Evolutionary conservation across 1,140 invertebrate genomes (phyloP).

Genomic region (Aphidius gifuensis): DNA sequence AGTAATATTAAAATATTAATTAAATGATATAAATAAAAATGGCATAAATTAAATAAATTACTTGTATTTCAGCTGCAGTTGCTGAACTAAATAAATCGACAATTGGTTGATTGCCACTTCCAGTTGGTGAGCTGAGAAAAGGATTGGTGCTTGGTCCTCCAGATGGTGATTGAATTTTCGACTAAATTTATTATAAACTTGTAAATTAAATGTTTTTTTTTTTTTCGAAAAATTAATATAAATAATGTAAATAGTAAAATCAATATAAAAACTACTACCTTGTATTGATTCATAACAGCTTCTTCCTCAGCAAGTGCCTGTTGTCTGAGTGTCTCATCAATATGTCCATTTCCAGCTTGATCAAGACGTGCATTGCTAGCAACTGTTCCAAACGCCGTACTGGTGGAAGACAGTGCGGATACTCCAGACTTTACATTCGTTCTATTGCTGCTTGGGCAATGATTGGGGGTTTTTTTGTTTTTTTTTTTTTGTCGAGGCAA

Average conservation of each 20-base stretch:
- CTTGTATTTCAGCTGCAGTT: conserved; percentile 43
- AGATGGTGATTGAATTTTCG: conserved; percentile 75
- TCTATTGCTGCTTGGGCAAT: conserved; percentile 67
- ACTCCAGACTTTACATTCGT: conserved; percentile 87
- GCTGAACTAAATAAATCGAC: conserved; percentile 74
- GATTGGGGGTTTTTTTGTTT: conserved; percentile 38
- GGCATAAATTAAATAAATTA: conserved; percentile 8
- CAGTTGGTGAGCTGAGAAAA: conserved; percentile 68
- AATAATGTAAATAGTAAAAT: background rate
- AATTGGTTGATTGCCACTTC: conserved; percentile 63
- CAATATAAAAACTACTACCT: conserved; percentile 60
- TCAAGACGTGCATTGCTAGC: conserved; percentile 73
- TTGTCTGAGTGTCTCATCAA: conserved; percentile 81
- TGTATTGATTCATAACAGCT: conserved; percentile 91
- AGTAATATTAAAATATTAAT: background rate
- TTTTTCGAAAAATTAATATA: background rate
- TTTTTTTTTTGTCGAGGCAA: conserved; percentile 31
- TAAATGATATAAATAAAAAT: background rate
- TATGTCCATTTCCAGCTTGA: conserved; percentile 66
- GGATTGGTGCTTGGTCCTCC: conserved; percentile 76
- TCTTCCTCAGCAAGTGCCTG: conserved; percentile 92
- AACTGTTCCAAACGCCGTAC: conserved; percentile 79
- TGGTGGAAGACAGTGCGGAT: conserved; percentile 83
- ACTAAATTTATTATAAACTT: conserved; percentile 51
- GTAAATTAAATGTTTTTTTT: background rate